These are phyloP conservation scores for Pyrrhopygopsis socrates DNA, from an alignment of 2,888 invertebrate species.

Conservation along the genomic window DNA sequence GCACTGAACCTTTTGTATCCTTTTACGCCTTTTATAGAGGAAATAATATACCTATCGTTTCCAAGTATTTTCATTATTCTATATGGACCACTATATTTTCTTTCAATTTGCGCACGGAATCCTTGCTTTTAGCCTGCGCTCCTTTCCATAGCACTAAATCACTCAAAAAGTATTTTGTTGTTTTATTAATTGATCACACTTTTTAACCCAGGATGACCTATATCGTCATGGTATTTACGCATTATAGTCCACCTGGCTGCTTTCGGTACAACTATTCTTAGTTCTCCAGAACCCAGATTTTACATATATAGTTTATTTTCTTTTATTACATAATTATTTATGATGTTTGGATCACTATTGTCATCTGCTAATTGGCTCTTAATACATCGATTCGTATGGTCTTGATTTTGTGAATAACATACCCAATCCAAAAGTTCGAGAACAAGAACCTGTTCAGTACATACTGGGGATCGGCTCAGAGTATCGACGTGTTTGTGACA, in stretches of 20 bases:
- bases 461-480: background rate
- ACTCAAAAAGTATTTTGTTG: background rate
- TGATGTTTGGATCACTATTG: background rate
- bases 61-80: background rate
- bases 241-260: background rate
- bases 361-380: background rate
- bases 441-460: background rate
- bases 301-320: background rate
- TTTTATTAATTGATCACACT: background rate
- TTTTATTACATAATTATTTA: background rate
- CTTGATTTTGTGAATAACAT: background rate
- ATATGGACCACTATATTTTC: background rate
- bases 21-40: background rate
- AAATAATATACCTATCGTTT: background rate
- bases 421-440: background rate
- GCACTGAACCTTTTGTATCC: background rate
- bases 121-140: background rate
- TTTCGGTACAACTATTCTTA: background rate
- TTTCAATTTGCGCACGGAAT: background rate
- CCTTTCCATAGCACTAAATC: background rate
- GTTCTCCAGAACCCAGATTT: background rate
- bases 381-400: background rate
- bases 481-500: background rate
- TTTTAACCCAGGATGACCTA: background rate
- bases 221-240: background rate